These are phyloP conservation scores for Megamerina dolium DNA, from an alignment of 2,888 invertebrate species.

Conservation along the genomic window DNA sequence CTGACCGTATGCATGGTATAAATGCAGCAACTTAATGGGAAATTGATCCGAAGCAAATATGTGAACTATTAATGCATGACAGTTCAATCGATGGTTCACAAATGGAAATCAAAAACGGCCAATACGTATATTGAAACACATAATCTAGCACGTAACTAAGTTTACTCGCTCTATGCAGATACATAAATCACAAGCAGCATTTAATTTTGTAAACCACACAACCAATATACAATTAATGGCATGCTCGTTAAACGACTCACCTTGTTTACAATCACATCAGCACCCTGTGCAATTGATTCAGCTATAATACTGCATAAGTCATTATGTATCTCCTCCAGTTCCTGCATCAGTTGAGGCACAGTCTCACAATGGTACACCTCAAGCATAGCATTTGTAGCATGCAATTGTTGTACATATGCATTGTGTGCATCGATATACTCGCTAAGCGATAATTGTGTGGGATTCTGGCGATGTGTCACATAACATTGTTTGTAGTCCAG, in stretches of 20 bases:
- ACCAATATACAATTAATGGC: too few relatives aligned
- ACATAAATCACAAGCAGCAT: background rate
- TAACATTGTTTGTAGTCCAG: constrained; percentile 83
- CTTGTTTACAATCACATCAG: constrained; percentile 76
- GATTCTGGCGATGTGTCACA: constrained; percentile 67
- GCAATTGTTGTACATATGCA: constrained; percentile 85
- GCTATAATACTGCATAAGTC: constrained; percentile 83
- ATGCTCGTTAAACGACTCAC: too few relatives aligned
- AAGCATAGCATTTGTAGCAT: constrained; percentile 88
- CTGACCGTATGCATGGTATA: too few relatives aligned
- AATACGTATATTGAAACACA: too few relatives aligned
- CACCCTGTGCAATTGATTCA: constrained; percentile 81
- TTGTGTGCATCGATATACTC: constrained; percentile 89
- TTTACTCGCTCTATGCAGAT: background rate
- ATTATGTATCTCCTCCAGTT: constrained; percentile 86
- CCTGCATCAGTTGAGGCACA: constrained; percentile 80
- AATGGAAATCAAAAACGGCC: too few relatives aligned
- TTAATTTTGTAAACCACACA: background rate
- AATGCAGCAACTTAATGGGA: too few relatives aligned
- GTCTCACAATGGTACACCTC: constrained; percentile 82
- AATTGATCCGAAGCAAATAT: background rate
- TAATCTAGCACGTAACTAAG: too few relatives aligned
- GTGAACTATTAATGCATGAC: too few relatives aligned
- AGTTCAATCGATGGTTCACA: too few relatives aligned
- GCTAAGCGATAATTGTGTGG: constrained; percentile 63